phyloP scores from a whole-genome alignment of 2,113 vertebrate genomes.

The Nymphicus hollandicus region DNA sequence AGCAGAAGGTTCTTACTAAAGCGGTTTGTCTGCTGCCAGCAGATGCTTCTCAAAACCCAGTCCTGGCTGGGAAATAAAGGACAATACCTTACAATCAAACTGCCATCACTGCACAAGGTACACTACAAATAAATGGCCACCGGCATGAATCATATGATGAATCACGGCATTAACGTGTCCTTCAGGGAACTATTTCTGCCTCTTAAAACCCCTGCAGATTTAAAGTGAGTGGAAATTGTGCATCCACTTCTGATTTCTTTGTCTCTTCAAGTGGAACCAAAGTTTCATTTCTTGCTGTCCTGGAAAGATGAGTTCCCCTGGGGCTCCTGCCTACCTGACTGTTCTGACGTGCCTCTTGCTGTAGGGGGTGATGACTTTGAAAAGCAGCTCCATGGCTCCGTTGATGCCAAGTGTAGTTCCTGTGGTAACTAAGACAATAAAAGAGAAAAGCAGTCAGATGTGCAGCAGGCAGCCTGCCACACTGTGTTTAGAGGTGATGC shows the following conservation, averaged over 20 bases:
- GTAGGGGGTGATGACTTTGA: slow-evolving; percentile 82
- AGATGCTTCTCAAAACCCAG: neutral
- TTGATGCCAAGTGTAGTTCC: slow-evolving; percentile 84
- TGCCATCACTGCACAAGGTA: neutral
- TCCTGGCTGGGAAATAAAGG: neutral
- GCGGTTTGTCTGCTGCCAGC: neutral
- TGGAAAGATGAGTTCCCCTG: slow-evolving; percentile 11
- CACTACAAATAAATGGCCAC: slow-evolving; percentile 8
- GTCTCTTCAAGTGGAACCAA: slow-evolving; percentile 35
- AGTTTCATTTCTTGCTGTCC: slow-evolving; percentile 44
- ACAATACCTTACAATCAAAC: neutral
- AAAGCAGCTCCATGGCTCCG: slow-evolving; percentile 84
- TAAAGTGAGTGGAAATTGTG: slow-evolving; percentile 1
- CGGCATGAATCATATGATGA: slow-evolving; percentile 43
- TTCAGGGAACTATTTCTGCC: slow-evolving; percentile 5
- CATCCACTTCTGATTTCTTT: slow-evolving; percentile 42
- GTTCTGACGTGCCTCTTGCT: slow-evolving; percentile 73
- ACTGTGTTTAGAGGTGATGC: neutral
- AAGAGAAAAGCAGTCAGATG: slow-evolving; percentile 34
- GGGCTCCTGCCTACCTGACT: slow-evolving; percentile 81
- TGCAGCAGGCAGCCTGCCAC: neutral
- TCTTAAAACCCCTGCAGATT: slow-evolving; percentile 4
- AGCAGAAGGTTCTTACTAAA: neutral
- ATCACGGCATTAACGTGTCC: neutral
- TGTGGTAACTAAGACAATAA: slow-evolving; percentile 74